Evolutionary conservation across 2,797 vertebrate species (phyloP).

Genomic region (Tiaroga cobitis): DNA sequence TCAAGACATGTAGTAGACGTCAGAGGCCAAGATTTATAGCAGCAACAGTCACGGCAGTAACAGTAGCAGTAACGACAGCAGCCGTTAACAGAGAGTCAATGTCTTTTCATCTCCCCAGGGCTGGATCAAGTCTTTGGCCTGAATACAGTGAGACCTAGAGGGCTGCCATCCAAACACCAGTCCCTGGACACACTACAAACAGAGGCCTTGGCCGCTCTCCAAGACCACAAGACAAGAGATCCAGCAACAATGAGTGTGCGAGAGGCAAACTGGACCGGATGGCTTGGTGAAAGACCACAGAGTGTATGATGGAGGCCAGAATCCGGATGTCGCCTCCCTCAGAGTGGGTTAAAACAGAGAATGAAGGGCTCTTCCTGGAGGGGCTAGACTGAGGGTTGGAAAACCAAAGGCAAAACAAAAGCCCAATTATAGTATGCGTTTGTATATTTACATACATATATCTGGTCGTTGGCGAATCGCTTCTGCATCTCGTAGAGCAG

Average conservation of each 20-base stretch:
- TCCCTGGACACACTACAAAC: conserved; percentile 55
- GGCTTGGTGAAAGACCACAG: conserved; percentile 52
- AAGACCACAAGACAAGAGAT: conserved; percentile 45
- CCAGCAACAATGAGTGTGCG: conserved; percentile 25
- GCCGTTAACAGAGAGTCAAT: conserved; percentile 24
- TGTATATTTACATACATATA: conserved; percentile 84
- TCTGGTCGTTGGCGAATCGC: conserved; percentile 93
- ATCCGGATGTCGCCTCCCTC: conserved; percentile 33
- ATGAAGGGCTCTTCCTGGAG: conserved; percentile 3
- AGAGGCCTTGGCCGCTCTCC: conserved; percentile 29
- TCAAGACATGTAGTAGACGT: conserved; percentile 5
- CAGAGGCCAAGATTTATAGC: not conserved
- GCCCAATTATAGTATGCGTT: conserved; percentile 7
- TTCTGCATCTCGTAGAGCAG: conserved; percentile 98
- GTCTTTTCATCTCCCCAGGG: conserved; percentile 44
- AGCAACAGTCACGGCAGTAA: not conserved
- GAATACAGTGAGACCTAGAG: conserved; percentile 46
- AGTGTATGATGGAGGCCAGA: conserved; percentile 29
- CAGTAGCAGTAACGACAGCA: conserved; percentile 9
- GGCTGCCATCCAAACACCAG: conserved; percentile 57
- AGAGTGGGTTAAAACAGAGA: conserved; percentile 21
- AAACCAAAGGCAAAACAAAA: too few relatives aligned
- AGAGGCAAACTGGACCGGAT: conserved; percentile 47
- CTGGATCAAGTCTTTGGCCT: conserved; percentile 51
- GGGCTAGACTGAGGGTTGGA: not conserved